Evolutionary conservation across 2,888 invertebrate genomes (phyloP), one percentile per base, ranked within the genome.

Genomic region (Melipona bicolor): DNA sequence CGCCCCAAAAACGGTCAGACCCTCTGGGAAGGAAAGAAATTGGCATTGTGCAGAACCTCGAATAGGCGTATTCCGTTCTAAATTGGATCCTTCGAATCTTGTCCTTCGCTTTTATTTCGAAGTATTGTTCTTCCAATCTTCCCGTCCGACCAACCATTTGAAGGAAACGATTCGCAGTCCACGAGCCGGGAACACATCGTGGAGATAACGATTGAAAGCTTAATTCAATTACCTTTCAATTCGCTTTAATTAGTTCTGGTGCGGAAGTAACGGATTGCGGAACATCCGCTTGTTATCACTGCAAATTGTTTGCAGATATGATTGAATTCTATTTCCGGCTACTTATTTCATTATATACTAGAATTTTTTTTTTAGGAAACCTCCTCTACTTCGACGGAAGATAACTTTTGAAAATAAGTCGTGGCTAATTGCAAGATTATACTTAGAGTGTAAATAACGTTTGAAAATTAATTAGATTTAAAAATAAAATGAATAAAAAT

Each of bases 1-100:
- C 74, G 81, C 65, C 80, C 78, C 74, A 80, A 79, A 85, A 86
- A 74, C 80, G 75, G 49, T 17, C 36, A n/a, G 64, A 74, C 84
- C 78, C 81, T 83, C 80, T 80, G 80, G 86, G 80, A 80, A 77
- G 54, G 73, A 79, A 86, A 86, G 81, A 86, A 83, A 86, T 86
- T 86, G 86, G 77, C 77, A 86, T 86, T 80, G 86, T 83, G 80
- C 76, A 68, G 85, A 71, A 81, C 79, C 79, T 75, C 75, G 85
- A 69, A 84, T 84, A 84, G 85, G 85, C 85, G 81, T 85, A 84
- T 85, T 81, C 78, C 85, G 74, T 64, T 85, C 85, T 81, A 86
- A 86, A 86, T 86, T 86, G 85, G 81, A 85, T 86, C 85, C 81
- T 85, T 73, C 85, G 76, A 85, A 78, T 86, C 85, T 76, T 81